Evolutionary conservation across 2,888 invertebrate species (phyloP).

Genomic region (Tridacna crocea): DNA sequence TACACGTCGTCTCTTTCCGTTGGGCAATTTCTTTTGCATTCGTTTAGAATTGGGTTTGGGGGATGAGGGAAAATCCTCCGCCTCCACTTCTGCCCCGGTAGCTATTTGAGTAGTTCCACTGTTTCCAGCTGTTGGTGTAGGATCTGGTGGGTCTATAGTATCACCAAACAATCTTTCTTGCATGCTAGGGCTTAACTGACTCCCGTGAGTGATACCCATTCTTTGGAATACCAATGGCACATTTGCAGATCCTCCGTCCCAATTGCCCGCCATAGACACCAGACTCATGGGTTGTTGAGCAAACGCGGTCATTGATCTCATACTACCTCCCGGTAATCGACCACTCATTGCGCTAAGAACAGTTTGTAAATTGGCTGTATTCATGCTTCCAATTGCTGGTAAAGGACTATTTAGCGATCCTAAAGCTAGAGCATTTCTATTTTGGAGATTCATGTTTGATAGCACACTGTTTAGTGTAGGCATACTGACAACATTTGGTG

Average conservation of each 20-base stretch:
- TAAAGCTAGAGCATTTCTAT: neutral
- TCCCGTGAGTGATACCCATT: conserved; percentile 25
- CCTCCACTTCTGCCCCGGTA: neutral
- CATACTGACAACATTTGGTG: too few relatives aligned
- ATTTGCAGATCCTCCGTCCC: conserved; percentile 18
- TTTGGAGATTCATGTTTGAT: too few relatives aligned
- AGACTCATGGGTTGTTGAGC: neutral
- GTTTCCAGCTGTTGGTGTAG: neutral
- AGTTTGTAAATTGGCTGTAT: neutral
- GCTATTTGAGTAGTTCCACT: neutral
- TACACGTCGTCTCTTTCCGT: neutral
- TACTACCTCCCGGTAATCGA: neutral
- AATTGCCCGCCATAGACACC: neutral
- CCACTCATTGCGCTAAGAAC: neutral
- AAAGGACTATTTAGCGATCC: neutral
- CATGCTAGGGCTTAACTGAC: conserved; percentile 25
- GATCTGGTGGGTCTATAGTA: conserved; percentile 27
- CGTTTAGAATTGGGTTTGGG: too few relatives aligned
- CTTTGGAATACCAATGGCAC: conserved; percentile 7
- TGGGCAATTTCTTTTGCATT: neutral
- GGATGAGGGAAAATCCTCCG: neutral
- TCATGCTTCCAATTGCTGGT: neutral
- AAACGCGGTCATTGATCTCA: neutral
- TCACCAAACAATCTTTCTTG: conserved; percentile 35
- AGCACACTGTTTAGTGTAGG: too few relatives aligned